Evolutionary conservation across 2,113 vertebrate species (phyloP).

Genomic region (Psephotus haematonotus): DNA sequence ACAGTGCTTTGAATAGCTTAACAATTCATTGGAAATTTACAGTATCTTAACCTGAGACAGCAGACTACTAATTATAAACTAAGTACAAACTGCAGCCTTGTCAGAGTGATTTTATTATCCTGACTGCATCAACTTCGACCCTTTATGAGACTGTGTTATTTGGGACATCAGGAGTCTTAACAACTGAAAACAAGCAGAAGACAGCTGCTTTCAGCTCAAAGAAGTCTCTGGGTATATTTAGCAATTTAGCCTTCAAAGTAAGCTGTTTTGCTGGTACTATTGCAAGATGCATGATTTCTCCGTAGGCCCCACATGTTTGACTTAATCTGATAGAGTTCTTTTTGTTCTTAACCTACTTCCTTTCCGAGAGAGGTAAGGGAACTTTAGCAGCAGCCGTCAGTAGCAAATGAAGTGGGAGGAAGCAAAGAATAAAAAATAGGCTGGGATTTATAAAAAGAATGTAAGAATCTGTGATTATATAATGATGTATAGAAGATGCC

Average conservation of each 20-base stretch:
- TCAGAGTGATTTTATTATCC: conserved; percentile 14
- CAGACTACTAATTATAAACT: conserved; percentile 47
- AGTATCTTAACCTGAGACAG: conserved; percentile 26
- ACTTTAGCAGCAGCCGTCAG: conserved; percentile 45
- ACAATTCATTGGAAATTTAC: conserved; percentile 21
- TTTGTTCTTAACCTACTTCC: conserved; percentile 69
- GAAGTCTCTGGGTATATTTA: background rate
- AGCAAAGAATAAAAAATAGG: conserved; percentile 55
- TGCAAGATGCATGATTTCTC: conserved; percentile 44
- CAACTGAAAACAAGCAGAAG: conserved; percentile 34
- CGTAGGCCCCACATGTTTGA: conserved; percentile 53
- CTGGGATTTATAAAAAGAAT: conserved; percentile 51
- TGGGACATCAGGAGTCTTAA: conserved; percentile 43
- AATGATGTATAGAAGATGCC: conserved; percentile 9
- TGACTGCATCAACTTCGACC: conserved; percentile 10
- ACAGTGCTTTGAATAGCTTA: conserved; percentile 20
- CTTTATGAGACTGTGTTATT: background rate
- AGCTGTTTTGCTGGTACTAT: conserved; percentile 24
- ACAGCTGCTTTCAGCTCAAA: conserved; percentile 32
- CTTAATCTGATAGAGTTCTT: conserved; percentile 61
- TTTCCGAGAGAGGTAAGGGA: conserved; percentile 52
- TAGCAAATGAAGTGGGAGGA: conserved; percentile 44
- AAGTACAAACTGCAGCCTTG: background rate
- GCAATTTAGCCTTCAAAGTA: conserved; percentile 17
- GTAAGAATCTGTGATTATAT: conserved; percentile 44